phyloP scores from a whole-genome alignment of 2,113 vertebrate species.

The Quiscalus mexicanus region DNA sequence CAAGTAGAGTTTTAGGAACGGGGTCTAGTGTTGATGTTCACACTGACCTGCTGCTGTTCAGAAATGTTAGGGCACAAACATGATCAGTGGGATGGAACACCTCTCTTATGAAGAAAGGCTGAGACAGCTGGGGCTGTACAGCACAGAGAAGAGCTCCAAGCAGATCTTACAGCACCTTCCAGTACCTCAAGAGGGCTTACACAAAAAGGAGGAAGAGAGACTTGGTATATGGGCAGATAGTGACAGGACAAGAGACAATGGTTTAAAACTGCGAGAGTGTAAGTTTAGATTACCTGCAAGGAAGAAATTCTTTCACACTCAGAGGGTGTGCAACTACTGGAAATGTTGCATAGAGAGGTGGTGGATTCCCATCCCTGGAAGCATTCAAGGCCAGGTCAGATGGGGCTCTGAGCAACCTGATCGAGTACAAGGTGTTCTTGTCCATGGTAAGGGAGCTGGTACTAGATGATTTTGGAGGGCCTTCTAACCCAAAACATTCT shows the following conservation, averaged over 20 bases:
- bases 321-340: not conserved
- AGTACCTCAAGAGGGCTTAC: not conserved
- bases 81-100: not conserved
- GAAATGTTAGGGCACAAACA: not conserved
- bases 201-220: not conserved
- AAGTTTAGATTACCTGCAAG: not conserved
- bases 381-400: not conserved
- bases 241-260: not conserved
- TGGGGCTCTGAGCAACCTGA: not conserved
- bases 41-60: not conserved
- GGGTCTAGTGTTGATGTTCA: not conserved
- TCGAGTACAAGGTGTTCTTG: not conserved
- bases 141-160: not conserved
- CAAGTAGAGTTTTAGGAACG: not conserved
- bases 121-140: not conserved
- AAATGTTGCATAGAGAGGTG: not conserved
- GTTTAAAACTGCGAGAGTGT: not conserved
- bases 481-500: not conserved
- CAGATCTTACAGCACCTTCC: not conserved
- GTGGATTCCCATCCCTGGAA: not conserved
- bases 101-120: not conserved
- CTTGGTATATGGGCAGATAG: not conserved
- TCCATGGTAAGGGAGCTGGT: not conserved
- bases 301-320: not conserved
- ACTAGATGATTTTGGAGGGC: not conserved